These are phyloP conservation scores for Platyscapa corneri DNA, from an alignment of 1,140 invertebrate species.

Conservation along the genomic window DNA sequence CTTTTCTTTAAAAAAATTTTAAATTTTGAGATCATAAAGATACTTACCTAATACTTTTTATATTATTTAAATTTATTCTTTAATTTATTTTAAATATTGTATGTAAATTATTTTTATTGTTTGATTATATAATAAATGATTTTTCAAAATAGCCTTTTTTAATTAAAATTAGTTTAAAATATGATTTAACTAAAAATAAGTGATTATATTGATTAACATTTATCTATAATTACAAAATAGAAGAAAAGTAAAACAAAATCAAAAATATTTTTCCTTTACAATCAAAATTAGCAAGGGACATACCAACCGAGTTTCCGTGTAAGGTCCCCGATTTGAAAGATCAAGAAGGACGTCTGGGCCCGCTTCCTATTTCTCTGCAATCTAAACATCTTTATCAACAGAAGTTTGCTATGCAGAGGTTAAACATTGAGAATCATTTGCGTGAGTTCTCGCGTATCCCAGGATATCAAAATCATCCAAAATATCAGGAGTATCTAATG, in stretches of 20 bases:
- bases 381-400: constrained; percentile 65
- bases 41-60: too few species aligned
- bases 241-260: neutral
- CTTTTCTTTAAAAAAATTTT: too few species aligned
- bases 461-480: constrained; percentile 68
- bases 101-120: too few species aligned
- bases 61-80: too few species aligned
- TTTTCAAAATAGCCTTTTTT: too few species aligned
- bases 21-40: too few species aligned
- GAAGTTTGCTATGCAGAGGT: constrained; percentile 68
- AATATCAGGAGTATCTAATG: constrained; percentile 69
- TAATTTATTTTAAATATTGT: too few species aligned
- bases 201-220: neutral
- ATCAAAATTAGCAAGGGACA: neutral
- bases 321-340: constrained; percentile 18
- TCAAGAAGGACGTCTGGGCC: neutral
- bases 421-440: constrained; percentile 67
- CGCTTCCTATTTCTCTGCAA: constrained; percentile 42
- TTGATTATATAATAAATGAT: too few species aligned
- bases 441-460: constrained; percentile 65
- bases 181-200: neutral
- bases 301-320: neutral
- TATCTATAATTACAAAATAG: neutral
- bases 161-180: too few species aligned
- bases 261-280: neutral